Percentiles rank a stretch among this genome's conserved stretches.
phyloP scores from a whole-genome alignment of 1,140 invertebrate genomes.

The Drosophila ambigua region DNA sequence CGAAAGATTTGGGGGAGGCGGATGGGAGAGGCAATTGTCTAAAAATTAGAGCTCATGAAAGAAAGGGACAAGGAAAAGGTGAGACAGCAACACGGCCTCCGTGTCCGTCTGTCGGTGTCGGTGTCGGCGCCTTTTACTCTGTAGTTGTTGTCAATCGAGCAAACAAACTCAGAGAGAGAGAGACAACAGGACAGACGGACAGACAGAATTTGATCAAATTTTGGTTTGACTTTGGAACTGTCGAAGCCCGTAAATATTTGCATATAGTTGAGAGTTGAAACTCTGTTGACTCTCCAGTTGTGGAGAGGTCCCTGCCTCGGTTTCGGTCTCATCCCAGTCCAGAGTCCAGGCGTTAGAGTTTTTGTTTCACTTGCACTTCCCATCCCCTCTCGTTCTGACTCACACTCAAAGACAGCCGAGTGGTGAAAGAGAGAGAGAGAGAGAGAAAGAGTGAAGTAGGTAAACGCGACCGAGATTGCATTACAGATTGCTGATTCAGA shows the following conservation, averaged over 20 bases:
- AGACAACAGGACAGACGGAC: neutral
- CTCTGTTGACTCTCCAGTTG: constrained; percentile 24
- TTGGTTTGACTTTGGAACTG: constrained; percentile 14
- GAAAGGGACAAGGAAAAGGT: neutral
- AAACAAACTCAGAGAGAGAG: constrained; percentile 43
- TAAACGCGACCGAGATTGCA: constrained; percentile 40
- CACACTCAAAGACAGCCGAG: too few relatives aligned
- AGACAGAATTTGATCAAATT: constrained; percentile 36
- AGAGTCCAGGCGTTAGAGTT: constrained; percentile 31
- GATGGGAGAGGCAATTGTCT: constrained; percentile 36
- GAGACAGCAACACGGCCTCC: neutral
- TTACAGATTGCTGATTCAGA: constrained; percentile 36
- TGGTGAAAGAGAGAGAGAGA: too few relatives aligned
- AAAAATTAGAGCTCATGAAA: constrained; percentile 24
- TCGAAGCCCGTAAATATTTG: constrained; percentile 56
- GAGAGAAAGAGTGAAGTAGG: too few relatives aligned
- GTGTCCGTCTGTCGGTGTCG: constrained; percentile 6
- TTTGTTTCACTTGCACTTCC: constrained; percentile 14
- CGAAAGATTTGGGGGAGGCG: constrained; percentile 30
- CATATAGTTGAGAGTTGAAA: constrained; percentile 41
- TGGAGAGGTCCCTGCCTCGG: constrained; percentile 26
- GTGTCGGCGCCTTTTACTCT: constrained; percentile 29
- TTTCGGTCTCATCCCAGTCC: constrained; percentile 6
- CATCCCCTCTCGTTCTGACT: too few relatives aligned
- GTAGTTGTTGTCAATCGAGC: constrained; percentile 17